Evolutionary conservation across 2,113 vertebrate species (phyloP).

Genomic region (Chionomys nivalis): DNA sequence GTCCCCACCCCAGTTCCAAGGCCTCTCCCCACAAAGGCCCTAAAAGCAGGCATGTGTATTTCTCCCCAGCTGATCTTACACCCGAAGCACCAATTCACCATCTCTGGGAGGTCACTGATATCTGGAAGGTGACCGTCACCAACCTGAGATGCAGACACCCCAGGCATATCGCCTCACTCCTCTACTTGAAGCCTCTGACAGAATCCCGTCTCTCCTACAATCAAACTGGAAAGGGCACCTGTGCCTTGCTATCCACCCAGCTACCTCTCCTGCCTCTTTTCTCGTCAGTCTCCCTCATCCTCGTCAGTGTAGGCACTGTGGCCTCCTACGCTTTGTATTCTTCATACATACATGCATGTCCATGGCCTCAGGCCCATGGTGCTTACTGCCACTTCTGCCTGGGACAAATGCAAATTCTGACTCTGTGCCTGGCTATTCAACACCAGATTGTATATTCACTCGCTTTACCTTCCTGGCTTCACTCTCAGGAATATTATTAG

Average conservation of each 20-base stretch:
- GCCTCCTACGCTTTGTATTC: not conserved
- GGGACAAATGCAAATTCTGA: not conserved
- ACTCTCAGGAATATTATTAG: not conserved
- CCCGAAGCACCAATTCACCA: not conserved
- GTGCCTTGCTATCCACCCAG: not conserved
- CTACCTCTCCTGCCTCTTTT: not conserved
- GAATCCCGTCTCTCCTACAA: not conserved
- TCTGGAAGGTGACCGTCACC: not conserved
- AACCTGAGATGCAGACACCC: not conserved
- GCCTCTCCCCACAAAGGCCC: not conserved
- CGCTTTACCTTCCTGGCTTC: not conserved
- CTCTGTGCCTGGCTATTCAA: not conserved
- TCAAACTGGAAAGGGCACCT: not conserved
- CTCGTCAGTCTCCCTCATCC: accelerated
- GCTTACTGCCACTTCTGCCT: not conserved
- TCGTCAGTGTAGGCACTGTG: not conserved
- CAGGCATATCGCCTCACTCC: not conserved
- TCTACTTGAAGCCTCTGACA: accelerated
- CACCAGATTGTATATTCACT: not conserved
- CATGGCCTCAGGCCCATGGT: not conserved
- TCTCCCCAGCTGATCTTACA: not conserved
- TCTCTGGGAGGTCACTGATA: not conserved
- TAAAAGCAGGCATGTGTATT: not conserved
- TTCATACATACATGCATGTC: not conserved
- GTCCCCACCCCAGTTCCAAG: not conserved